Percentiles rank a stretch among this genome's conserved stretches.
Conservation (phyloP, 2,888 invertebrate species). For the Neoitamus cyanurus region DNA sequence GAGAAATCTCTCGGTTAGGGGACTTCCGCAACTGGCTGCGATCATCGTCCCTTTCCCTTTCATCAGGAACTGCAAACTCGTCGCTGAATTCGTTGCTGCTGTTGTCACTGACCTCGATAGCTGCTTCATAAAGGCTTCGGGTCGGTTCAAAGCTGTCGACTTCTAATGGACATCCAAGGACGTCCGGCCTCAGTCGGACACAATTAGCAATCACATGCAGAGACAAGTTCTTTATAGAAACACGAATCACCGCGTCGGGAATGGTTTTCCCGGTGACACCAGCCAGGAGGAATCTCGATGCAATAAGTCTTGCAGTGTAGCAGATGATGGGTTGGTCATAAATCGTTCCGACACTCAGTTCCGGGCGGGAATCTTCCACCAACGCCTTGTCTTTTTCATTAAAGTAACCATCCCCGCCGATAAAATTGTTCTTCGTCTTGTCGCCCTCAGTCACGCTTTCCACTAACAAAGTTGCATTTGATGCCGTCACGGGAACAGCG, state of each 20-base stretch:
- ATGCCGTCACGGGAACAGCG: conserved; percentile 46
- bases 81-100: conserved; percentile 36
- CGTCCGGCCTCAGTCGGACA: conserved; percentile 77
- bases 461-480: conserved; percentile 11
- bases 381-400: conserved; percentile 29
- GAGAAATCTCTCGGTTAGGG: conserved; percentile 57
- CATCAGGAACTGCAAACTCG: neutral
- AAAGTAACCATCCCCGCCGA: neutral
- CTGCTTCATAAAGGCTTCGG: neutral
- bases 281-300: conserved; percentile 63
- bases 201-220: conserved; percentile 82
- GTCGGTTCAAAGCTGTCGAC: conserved; percentile 67
- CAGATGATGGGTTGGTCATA: conserved; percentile 63
- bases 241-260: conserved; percentile 81
- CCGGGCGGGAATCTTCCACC: neutral
- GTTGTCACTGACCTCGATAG: conserved; percentile 48
- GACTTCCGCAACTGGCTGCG: conserved; percentile 37
- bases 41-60: neutral
- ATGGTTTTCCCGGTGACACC: conserved; percentile 70
- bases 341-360: conserved; percentile 62
- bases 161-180: conserved; percentile 75
- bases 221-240: conserved; percentile 91
- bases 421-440: neutral
- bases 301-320: conserved; percentile 63
- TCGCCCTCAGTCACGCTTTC: neutral